phyloP scores from a whole-genome alignment of 2,797 vertebrate genomes.

The Dipus sagitta region DNA sequence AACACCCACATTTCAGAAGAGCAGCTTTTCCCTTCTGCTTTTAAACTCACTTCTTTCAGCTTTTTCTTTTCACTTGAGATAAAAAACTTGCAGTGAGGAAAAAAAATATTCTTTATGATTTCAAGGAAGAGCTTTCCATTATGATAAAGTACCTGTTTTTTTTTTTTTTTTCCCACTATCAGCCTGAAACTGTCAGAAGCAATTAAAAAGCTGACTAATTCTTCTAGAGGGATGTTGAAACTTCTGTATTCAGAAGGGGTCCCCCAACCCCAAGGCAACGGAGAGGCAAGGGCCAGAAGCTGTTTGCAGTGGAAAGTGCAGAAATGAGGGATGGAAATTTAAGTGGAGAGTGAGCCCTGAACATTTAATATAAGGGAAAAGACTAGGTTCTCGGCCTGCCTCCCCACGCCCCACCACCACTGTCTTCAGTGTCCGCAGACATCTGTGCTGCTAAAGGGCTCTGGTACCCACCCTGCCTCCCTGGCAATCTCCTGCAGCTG shows the following conservation, averaged over 20 bases:
- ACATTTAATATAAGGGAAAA: not conserved
- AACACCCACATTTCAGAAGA: not conserved
- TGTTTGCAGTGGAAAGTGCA: not conserved
- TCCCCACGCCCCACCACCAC: too few relatives aligned
- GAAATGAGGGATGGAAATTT: not conserved
- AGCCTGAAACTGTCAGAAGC: constrained; percentile 13
- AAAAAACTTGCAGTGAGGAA: constrained; percentile 34
- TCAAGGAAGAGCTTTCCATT: constrained; percentile 48
- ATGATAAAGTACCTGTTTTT: not conserved
- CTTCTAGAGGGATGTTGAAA: constrained; percentile 7
- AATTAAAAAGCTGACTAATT: constrained; percentile 62
- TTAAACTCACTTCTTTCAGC: constrained; percentile 53
- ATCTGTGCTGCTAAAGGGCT: not conserved
- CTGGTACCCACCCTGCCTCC: rapidly evolving
- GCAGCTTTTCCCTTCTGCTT: constrained; percentile 9
- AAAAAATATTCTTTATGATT: constrained; percentile 34
- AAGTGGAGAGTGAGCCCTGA: not conserved
- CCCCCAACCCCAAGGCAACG: not conserved
- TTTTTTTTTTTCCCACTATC: constrained; percentile 13
- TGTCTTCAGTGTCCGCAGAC: not conserved
- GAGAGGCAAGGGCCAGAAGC: not conserved
- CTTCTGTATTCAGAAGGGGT: not conserved
- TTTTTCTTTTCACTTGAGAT: constrained; percentile 63
- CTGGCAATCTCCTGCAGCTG: rapidly evolving
- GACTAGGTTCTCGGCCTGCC: not conserved